phyloP scores from a whole-genome alignment of 2,113 vertebrate species.

The Marmota monax region DNA sequence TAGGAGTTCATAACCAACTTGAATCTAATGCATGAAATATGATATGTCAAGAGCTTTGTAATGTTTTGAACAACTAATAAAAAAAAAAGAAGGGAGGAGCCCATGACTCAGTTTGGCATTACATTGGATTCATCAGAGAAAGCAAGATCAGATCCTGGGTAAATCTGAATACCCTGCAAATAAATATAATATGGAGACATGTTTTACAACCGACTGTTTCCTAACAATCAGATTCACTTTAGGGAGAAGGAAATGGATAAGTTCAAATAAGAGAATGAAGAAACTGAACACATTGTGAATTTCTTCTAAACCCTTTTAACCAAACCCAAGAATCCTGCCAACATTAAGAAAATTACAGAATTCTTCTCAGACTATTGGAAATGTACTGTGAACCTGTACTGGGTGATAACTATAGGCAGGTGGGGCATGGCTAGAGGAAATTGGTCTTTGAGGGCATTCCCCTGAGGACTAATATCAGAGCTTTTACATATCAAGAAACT shows the following conservation, averaged over 20 bases:
- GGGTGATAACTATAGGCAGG: too few relatives aligned
- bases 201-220: constrained; percentile 18
- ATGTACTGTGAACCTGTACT: background rate
- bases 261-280: background rate
- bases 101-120: background rate
- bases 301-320: background rate
- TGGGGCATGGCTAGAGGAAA: too few relatives aligned
- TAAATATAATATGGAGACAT: background rate
- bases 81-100: background rate
- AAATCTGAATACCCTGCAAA: background rate
- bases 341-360: constrained; percentile 16
- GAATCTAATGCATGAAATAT: too few relatives aligned
- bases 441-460: too few relatives aligned
- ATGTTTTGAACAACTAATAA: too few relatives aligned
- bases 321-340: background rate
- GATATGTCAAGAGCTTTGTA: too few relatives aligned
- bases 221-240: background rate
- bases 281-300: background rate
- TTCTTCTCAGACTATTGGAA: background rate
- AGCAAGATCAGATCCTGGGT: background rate
- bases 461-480: background rate
- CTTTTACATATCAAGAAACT: background rate
- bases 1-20: too few relatives aligned
- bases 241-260: background rate
- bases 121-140: background rate